Conservation (phyloP, 30 jellyfish, hydroid and myxozoan species). For the Mastigias papua region DNA sequence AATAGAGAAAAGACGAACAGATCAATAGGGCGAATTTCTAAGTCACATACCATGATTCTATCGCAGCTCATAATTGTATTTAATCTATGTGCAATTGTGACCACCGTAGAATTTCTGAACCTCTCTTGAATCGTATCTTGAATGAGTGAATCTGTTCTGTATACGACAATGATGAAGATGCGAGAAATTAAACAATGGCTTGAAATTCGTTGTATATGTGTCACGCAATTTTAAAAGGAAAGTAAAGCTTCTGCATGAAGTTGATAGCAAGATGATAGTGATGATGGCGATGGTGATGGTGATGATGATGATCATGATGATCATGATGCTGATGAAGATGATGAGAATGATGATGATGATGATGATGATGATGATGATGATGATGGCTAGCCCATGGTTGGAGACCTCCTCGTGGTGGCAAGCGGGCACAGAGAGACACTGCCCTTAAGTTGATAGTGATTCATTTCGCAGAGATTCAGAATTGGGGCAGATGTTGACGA, state of each 20-base stretch:
- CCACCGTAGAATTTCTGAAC: constrained; percentile 80
- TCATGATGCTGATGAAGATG: no score
- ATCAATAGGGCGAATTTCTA: not conserved
- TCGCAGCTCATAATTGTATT: constrained; percentile 90
- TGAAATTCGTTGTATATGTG: not conserved
- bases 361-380: not conserved
- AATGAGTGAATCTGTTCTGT: constrained; percentile 83
- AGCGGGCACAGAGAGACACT: no score
- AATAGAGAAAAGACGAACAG: not conserved
- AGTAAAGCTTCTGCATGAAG: not conserved
- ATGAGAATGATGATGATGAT: no score
- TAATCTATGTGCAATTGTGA: constrained; percentile 86
- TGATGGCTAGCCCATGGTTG: no score
- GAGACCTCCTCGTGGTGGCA: no score
- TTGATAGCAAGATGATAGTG: not conserved
- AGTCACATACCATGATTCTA: constrained; percentile 80
- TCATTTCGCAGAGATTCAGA: no score
- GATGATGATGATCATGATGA: not conserved
- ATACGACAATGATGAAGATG: not conserved
- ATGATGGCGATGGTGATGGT: not conserved
- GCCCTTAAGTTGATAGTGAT: no score
- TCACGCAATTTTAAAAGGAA: no score
- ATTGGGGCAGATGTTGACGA: no score
- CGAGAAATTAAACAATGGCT: not conserved
- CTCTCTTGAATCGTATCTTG: constrained; percentile 82